phyloP scores from a whole-genome alignment of 1,140 invertebrate genomes.

The Caenorhabditis elegans region DNA sequence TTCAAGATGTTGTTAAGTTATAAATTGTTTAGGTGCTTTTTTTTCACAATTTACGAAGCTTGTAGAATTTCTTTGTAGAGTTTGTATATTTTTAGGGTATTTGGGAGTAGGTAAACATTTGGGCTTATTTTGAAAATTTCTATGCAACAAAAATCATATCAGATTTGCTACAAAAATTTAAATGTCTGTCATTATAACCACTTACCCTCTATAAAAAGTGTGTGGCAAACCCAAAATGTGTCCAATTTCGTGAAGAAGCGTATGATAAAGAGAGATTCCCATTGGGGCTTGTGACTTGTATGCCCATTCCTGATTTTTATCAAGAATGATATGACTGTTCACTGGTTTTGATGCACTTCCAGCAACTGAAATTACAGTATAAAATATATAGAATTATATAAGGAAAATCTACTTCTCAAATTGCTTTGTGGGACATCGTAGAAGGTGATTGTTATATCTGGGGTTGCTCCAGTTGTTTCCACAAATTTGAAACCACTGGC shows the following conservation, averaged over 20 bases:
- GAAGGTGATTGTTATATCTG: slow-evolving; percentile 38
- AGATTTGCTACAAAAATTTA: too few species aligned
- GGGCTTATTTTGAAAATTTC: too few species aligned
- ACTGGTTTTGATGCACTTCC: slow-evolving; percentile 32
- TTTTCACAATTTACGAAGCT: too few species aligned
- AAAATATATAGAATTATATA: not conserved
- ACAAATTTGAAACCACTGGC: slow-evolving; percentile 29
- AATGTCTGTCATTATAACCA: too few species aligned
- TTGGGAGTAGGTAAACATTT: too few species aligned
- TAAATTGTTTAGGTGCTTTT: too few species aligned
- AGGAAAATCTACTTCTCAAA: slow-evolving; percentile 15
- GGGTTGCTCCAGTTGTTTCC: not conserved
- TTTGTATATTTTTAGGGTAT: too few species aligned
- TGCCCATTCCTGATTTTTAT: slow-evolving; percentile 27
- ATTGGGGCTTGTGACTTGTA: slow-evolving; percentile 26
- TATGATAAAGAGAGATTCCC: slow-evolving; percentile 38
- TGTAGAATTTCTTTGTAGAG: too few species aligned
- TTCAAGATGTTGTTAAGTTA: too few species aligned
- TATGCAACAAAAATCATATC: too few species aligned
- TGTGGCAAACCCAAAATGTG: slow-evolving; percentile 33
- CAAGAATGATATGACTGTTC: slow-evolving; percentile 35
- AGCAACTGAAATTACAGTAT: slow-evolving; percentile 18
- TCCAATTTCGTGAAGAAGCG: slow-evolving; percentile 40
- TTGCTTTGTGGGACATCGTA: slow-evolving; percentile 29
- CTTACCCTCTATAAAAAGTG: slow-evolving; percentile 39